A percentile compares a stretch with the other conserved stretches of the same genome.
phyloP scores from a whole-genome alignment of 2,113 vertebrate species.

The Fulmarus glacialis region DNA sequence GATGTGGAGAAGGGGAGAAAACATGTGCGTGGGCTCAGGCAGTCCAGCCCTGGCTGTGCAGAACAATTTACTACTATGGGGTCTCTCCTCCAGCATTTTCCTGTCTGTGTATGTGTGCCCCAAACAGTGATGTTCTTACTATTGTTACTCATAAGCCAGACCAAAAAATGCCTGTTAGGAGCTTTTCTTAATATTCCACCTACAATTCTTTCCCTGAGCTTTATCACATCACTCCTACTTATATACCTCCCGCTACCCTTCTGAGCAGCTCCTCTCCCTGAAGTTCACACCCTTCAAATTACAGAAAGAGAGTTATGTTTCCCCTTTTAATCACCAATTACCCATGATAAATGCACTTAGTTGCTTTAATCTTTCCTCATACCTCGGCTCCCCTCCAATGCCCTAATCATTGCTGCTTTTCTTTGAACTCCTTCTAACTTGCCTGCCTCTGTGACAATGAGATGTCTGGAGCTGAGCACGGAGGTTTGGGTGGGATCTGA shows the following conservation, averaged over 20 bases:
- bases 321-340: not conserved
- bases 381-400: not conserved
- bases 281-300: conserved; percentile 11
- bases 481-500: not conserved
- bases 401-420: not conserved
- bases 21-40: not conserved
- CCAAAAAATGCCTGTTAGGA: not conserved
- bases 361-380: conserved; percentile 24
- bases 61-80: not conserved
- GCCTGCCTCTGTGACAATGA: not conserved
- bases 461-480: not conserved
- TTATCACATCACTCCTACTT: not conserved
- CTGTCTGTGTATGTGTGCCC: not conserved
- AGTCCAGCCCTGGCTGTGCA: not conserved
- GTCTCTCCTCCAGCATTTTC: not conserved
- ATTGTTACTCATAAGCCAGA: not conserved
- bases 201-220: not conserved
- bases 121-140: not conserved
- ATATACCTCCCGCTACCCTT: not conserved
- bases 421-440: not conserved
- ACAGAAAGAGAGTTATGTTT: not conserved
- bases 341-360: not conserved
- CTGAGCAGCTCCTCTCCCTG: not conserved
- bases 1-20: not conserved
- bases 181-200: not conserved